Percentiles rank a stretch among this genome's conserved stretches.
These are phyloP conservation scores for Tachyglossus aculeatus DNA, from an alignment of 2,797 vertebrate genomes.

Conservation along the genomic window DNA sequence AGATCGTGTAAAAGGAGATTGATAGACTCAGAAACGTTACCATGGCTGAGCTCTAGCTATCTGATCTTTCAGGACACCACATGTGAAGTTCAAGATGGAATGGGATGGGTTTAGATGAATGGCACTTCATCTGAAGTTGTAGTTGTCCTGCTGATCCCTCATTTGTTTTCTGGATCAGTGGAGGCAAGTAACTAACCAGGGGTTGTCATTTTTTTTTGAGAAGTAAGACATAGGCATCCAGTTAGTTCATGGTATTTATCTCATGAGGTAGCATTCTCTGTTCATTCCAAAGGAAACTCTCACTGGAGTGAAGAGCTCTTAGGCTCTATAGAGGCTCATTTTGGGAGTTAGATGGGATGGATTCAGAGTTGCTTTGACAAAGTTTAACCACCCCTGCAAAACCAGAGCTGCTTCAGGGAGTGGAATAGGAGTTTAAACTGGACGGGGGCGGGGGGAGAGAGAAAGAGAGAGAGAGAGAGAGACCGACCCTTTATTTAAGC, in stretches of 20 bases:
- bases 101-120: background rate
- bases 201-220: background rate
- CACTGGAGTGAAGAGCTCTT: background rate
- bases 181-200: background rate
- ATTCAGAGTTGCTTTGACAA: background rate
- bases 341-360: too few species aligned
- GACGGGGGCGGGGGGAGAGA: background rate
- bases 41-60: background rate
- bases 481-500: too few species aligned
- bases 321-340: too few species aligned
- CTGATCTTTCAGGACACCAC: background rate
- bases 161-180: too few species aligned
- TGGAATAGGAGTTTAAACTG: background rate
- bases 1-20: constrained; percentile 1
- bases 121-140: background rate
- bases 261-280: background rate
- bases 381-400: too few species aligned
- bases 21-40: background rate
- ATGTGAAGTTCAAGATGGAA: background rate
- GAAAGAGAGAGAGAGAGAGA: background rate
- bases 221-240: background rate
- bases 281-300: background rate
- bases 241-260: background rate
- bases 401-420: background rate
- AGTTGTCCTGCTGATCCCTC: background rate